A percentile compares a stretch with the other conserved stretches of the same genome.
These are phyloP conservation scores for Scleropages formosus DNA, from an alignment of 2,797 vertebrate genomes.

Conservation along the genomic window DNA sequence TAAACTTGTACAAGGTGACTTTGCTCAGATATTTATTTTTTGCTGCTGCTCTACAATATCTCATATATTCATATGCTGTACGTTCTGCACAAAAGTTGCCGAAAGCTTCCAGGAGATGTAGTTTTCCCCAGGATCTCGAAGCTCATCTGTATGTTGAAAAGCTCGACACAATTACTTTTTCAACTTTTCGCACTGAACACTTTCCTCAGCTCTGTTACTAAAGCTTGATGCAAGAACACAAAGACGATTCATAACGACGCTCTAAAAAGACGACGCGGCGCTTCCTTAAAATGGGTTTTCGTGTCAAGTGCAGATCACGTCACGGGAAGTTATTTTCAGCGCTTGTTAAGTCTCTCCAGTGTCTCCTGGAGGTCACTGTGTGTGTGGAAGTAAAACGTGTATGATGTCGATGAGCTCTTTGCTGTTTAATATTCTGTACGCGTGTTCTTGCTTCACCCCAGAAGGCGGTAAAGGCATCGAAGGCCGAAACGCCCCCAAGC, in stretches of 20 bases:
- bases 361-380: background rate
- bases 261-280: slow-evolving; percentile 38
- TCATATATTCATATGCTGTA: slow-evolving; percentile 74
- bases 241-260: slow-evolving; percentile 34
- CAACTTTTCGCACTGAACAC: slow-evolving; percentile 56
- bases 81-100: slow-evolving; percentile 64
- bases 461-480: background rate
- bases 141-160: slow-evolving; percentile 67
- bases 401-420: background rate
- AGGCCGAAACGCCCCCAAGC: background rate
- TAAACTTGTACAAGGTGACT: slow-evolving; percentile 71
- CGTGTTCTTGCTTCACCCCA: background rate
- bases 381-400: background rate
- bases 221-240: slow-evolving; percentile 44
- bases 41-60: slow-evolving; percentile 70
- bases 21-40: slow-evolving; percentile 94
- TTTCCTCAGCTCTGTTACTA: slow-evolving; percentile 53
- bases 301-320: slow-evolving; percentile 20
- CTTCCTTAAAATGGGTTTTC: slow-evolving; percentile 35
- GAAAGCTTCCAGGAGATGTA: slow-evolving; percentile 61
- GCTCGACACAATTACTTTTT: slow-evolving; percentile 58
- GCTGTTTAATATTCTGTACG: too few species aligned
- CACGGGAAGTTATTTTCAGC: slow-evolving; percentile 46
- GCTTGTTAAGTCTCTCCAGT: slow-evolving; percentile 47
- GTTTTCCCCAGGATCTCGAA: slow-evolving; percentile 67